Percentiles rank a stretch among this genome's conserved stretches.
Evolutionary conservation across 2,113 vertebrate genomes (phyloP).

Genomic region (Gallinago undulata): DNA sequence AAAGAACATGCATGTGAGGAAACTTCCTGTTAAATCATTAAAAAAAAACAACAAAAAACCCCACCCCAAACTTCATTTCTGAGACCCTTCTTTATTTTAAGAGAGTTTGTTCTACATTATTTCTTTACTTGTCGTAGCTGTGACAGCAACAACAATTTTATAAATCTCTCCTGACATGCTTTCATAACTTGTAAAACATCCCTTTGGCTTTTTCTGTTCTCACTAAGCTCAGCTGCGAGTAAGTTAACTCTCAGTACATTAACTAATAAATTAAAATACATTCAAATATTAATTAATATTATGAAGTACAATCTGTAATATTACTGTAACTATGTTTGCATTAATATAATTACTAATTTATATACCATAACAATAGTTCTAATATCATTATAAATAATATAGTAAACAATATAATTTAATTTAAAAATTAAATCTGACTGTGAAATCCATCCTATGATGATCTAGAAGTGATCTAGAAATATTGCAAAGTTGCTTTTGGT

Average conservation of each 20-base stretch:
- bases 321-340: neutral
- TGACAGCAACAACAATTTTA: neutral
- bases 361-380: neutral
- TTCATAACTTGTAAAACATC: neutral
- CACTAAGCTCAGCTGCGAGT: neutral
- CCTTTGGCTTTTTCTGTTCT: neutral
- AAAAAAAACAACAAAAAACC: too few relatives aligned
- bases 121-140: neutral
- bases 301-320: neutral
- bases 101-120: neutral
- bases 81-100: neutral
- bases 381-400: neutral
- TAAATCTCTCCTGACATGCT: neutral
- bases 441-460: neutral
- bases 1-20: neutral
- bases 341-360: neutral
- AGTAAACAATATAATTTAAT: neutral
- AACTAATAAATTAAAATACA: neutral
- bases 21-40: neutral
- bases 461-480: neutral
- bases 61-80: neutral
- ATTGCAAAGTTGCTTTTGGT: neutral
- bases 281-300: neutral
- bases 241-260: neutral
- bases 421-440: neutral